A percentile compares a stretch with the other conserved stretches of the same genome.
Conservation (phyloP, 2,113 vertebrate genomes). For the Grammomys dolichurus region DNA sequence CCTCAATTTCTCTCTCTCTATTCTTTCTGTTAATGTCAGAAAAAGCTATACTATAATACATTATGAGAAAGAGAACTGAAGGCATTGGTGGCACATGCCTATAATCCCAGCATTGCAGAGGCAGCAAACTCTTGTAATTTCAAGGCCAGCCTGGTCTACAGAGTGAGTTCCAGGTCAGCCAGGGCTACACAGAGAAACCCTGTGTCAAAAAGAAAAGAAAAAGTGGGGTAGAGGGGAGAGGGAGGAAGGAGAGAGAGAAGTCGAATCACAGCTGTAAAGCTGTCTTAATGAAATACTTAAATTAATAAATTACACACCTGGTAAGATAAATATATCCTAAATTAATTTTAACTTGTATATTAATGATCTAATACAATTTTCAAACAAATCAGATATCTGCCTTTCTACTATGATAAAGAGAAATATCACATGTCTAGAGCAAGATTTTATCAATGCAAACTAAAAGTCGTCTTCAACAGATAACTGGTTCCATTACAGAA, state of each 20-base stretch:
- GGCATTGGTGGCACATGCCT: too few relatives aligned
- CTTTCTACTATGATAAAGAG: not conserved
- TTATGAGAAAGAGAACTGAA: not conserved
- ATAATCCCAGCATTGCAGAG: too few relatives aligned
- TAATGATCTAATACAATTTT: not conserved
- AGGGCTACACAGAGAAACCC: too few relatives aligned
- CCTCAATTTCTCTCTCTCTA: too few relatives aligned
- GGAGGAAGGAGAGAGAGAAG: not conserved
- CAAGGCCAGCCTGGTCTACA: too few relatives aligned
- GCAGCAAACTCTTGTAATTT: too few relatives aligned
- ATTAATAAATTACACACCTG: not conserved
- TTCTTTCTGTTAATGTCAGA: not conserved
- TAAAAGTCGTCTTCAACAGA: not conserved
- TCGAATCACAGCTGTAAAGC: not conserved
- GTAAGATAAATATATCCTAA: not conserved
- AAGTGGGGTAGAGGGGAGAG: too few relatives aligned
- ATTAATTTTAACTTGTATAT: not conserved
- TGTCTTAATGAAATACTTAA: conserved; percentile 19
- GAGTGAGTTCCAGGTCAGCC: too few relatives aligned
- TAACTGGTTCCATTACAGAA: not conserved
- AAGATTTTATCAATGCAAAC: conserved; percentile 42
- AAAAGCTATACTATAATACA: not conserved
- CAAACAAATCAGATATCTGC: not conserved
- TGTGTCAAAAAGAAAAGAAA: not conserved
- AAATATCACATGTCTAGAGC: not conserved